A percentile compares a stretch with the other conserved stretches of the same genome.
Conservation (phyloP, 92 coral and sea anemone species). For the Heteractis magnifica region DNA sequence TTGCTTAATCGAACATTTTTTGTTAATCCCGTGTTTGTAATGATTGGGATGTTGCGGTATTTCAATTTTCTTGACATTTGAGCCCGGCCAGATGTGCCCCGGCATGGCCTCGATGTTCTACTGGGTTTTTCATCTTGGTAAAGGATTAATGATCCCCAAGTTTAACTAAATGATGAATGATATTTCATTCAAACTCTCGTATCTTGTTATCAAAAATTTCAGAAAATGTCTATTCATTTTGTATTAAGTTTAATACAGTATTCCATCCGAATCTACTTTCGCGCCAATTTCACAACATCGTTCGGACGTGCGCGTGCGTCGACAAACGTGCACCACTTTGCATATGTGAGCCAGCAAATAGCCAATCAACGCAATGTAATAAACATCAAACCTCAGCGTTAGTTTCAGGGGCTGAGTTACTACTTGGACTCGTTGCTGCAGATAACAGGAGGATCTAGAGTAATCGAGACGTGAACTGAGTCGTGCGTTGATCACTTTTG, state of each 20-base stretch:
- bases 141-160: neutral
- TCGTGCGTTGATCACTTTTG: neutral
- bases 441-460: slow-evolving; percentile 1
- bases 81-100: slow-evolving; percentile 2
- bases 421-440: slow-evolving; percentile 3
- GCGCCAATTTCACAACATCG: neutral
- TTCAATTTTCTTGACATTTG: slow-evolving; percentile 6
- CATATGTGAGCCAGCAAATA: slow-evolving; percentile 1
- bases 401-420: neutral
- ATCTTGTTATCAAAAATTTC: neutral
- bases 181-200: neutral
- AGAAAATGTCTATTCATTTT: neutral
- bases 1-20: neutral
- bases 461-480: slow-evolving; percentile 8
- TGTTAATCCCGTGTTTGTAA: slow-evolving; percentile 1
- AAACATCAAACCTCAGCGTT: neutral
- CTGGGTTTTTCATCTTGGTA: neutral
- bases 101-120: neutral
- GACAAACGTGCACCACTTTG: neutral
- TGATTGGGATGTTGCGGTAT: slow-evolving; percentile 3
- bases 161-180: neutral
- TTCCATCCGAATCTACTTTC: neutral
- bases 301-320: neutral
- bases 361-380: neutral
- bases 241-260: neutral